These are phyloP conservation scores for Portunus trituberculatus DNA, from an alignment of 1,140 invertebrate genomes.

Conservation along the genomic window DNA sequence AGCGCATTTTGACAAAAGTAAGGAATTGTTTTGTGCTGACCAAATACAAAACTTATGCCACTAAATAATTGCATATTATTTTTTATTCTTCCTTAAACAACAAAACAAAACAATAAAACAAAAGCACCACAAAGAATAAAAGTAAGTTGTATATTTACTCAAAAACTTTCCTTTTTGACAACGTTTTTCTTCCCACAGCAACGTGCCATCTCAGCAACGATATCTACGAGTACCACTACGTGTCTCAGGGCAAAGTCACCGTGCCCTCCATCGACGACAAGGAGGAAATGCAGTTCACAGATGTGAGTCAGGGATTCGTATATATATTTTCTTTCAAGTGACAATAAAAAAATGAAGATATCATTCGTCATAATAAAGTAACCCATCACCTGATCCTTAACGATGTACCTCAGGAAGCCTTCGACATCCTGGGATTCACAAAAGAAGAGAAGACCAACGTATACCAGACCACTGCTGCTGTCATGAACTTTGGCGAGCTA, in stretches of 20 bases:
- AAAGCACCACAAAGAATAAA: too few relatives aligned
- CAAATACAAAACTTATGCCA: too few relatives aligned
- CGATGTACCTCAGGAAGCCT: constrained; percentile 81
- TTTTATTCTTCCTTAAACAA: too few relatives aligned
- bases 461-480: constrained; percentile 83
- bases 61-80: too few relatives aligned
- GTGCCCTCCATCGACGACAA: constrained; percentile 85
- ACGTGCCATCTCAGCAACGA: constrained; percentile 90
- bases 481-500: constrained; percentile 92
- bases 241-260: constrained; percentile 50
- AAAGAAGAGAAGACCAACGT: constrained; percentile 83
- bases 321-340: background rate
- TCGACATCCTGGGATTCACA: constrained; percentile 83
- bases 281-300: constrained; percentile 87
- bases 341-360: background rate
- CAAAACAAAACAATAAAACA: too few relatives aligned
- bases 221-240: constrained; percentile 83
- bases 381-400: background rate
- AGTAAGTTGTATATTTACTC: too few relatives aligned
- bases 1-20: too few relatives aligned
- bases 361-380: background rate
- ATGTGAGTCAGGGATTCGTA: constrained; percentile 83
- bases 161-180: too few relatives aligned
- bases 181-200: constrained; percentile 83
- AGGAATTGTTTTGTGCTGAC: too few relatives aligned